Evolutionary conservation across 2,888 invertebrate species (phyloP), one percentile per base, ranked within the genome.

Genomic region (Phyto melanocephala): DNA sequence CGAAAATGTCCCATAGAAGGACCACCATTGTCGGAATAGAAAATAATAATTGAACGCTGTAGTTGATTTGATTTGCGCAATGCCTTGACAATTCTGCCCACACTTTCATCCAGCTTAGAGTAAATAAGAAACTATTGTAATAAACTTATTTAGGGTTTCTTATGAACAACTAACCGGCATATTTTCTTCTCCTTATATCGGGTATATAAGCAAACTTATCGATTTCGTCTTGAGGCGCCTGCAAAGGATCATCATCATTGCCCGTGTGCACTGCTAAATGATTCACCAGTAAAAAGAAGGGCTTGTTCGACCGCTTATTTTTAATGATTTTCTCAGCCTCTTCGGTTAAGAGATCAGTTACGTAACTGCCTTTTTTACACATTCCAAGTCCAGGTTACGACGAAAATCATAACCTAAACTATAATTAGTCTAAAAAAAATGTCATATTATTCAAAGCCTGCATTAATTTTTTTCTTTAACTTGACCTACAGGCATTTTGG

Each of bases 11-110:
- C 97, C 74, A 93, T 92, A 0, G 96, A 94, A 62, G 96, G 96
- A 0, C 95, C 96, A 0, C 97, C 97, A 89, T 98, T 98, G 89
- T 98, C 98, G 11, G 97, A 95, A 85, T 95, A 93, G 89, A 98
- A 98, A 0, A 97, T 90, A 68, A 98, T 93, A 56, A 98, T 93
- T 0, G 97, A 95, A 88, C 98, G 95, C 50, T 96, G 92, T 84
- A 98, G 91, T 91, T 97, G 94, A 1, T 92, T 92, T 77, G 93
- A 93, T 0, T 93, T 89, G 67, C 93, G 92, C 70, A 98, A 91
- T 4, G 95, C 94, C 62, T 93, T 89, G 0, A 97, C 92, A 13
- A 98, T 93, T 42, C 94, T 93, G 0, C 97, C 97, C 0, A 98
- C 93, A 45, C 97, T 95, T 78, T 95, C 94, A 88, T 98, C 98